Conservation (phyloP, 2,888 invertebrate species). For the Trichacis sp. region DNA sequence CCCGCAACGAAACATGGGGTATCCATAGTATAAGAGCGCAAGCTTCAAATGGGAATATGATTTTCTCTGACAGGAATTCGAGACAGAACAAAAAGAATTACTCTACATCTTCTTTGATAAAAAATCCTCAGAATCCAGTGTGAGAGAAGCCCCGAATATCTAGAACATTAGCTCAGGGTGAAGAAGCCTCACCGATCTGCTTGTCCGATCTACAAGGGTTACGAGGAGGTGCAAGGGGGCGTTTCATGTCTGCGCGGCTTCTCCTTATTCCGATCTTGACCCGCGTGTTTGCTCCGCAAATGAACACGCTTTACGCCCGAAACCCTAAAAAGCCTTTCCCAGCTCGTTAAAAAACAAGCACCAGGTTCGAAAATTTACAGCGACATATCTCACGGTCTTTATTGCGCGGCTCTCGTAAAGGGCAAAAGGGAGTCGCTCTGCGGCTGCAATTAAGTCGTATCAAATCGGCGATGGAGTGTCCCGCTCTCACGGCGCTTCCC, state of each 20-base stretch:
- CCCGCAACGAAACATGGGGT: too few species aligned
- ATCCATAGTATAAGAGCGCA: too few species aligned
- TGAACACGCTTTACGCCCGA: constrained; percentile 42
- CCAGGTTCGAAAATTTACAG: constrained; percentile 12
- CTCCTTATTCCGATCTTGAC: constrained; percentile 2
- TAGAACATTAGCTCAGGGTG: constrained; percentile 65
- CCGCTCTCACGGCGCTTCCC: constrained; percentile 54
- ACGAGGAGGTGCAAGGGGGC: constrained; percentile 51
- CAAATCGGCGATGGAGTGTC: constrained; percentile 60
- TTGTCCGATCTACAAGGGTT: constrained; percentile 54
- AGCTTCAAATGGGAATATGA: too few species aligned
- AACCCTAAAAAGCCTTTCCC: constrained; percentile 33
- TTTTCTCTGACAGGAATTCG: too few species aligned
- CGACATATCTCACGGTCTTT: constrained; percentile 31
- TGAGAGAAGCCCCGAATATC: constrained; percentile 59
- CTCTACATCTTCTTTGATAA: too few species aligned
- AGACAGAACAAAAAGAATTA: too few species aligned
- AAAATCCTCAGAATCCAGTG: too few species aligned
- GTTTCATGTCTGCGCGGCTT: constrained; percentile 59
- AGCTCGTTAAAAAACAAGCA: constrained; percentile 4
- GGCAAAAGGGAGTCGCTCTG: constrained; percentile 18
- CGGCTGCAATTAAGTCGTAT: constrained; percentile 66
- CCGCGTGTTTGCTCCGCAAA: constrained; percentile 45
- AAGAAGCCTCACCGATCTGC: constrained; percentile 53
- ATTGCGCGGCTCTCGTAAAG: constrained; percentile 12